phyloP scores from a whole-genome alignment of 2,797 vertebrate genomes.

The Mus minutoides region DNA sequence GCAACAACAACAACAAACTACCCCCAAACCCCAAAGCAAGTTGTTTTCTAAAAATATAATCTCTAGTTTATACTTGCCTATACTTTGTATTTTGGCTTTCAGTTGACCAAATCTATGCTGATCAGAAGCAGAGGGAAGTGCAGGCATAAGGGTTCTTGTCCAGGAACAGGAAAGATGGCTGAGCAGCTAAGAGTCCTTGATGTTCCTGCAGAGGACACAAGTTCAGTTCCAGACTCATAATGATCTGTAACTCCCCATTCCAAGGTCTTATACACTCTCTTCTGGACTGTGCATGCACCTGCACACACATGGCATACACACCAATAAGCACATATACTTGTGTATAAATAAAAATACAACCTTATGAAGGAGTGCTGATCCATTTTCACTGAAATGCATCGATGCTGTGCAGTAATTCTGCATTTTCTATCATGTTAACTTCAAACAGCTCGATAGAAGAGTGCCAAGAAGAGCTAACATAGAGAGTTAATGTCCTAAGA shows the following conservation, averaged over 20 bases:
- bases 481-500: conserved; percentile 29
- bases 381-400: background rate
- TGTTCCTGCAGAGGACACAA: background rate
- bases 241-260: too few species aligned
- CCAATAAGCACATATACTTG: too few species aligned
- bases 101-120: background rate
- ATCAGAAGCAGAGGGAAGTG: background rate
- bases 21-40: background rate
- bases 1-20: background rate
- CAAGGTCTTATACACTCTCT: too few species aligned
- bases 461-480: background rate
- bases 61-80: background rate
- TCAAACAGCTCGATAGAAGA: background rate
- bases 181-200: background rate
- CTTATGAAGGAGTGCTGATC: background rate
- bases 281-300: background rate
- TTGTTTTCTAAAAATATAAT: too few species aligned
- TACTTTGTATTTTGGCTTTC: background rate
- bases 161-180: background rate
- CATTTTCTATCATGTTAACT: background rate
- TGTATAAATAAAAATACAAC: too few species aligned
- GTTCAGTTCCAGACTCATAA: background rate
- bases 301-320: background rate
- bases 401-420: background rate
- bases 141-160: rapidly evolving